Base-by-base conservation (phyloP, 1,140 invertebrate genomes). In the Habropoda laboriosa region DNA sequence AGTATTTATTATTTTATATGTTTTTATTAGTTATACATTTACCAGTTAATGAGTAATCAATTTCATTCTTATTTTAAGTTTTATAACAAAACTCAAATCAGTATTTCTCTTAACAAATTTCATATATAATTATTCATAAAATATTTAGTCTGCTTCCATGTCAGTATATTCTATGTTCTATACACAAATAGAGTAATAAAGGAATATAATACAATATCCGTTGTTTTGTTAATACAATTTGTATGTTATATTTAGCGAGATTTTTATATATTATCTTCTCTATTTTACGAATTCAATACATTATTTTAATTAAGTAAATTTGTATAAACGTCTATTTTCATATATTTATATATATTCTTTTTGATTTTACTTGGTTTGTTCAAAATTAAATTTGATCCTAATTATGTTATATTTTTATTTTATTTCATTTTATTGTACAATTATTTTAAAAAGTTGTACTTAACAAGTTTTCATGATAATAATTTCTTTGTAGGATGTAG, bases 1-100 rank as follows among this genome's bases (percentile, higher is more conserved):
- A 63, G 27, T 71, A 72, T 72, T 66, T 47, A 67, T 76, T 61
- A 63, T 72, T 61, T 67, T 68, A 30, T 53, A 75, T 24, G 42
- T 51, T 35, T 47, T 42, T 30, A 40, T 45, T 7, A 67, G n/a
- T 35, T 16, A 38, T 32, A 53, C 16, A 21, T 21, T 73, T 61
- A 73, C 18, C 38, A 71, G 38, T 35, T 2, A 6, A 35, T 49
- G 30, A 45, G 7, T 72, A 45, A 3, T 61, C n/a, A 61, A 10
- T 24, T 35, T 21, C 16, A 55, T 5, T 55, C 24, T 53, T 55
- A 63, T 38, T 2, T 40, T 60, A 35, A 0, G 2, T 60, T 47
- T 24, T 35, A 18, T 13, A 27, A 40, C 10, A 53, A 3, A 47
- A 32, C 2, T 3, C 5, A 32, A 32, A 27, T 8, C 18, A 47